Conservation (phyloP, 2,797 vertebrate species). For the Mormyrus proboscirostris region DNA sequence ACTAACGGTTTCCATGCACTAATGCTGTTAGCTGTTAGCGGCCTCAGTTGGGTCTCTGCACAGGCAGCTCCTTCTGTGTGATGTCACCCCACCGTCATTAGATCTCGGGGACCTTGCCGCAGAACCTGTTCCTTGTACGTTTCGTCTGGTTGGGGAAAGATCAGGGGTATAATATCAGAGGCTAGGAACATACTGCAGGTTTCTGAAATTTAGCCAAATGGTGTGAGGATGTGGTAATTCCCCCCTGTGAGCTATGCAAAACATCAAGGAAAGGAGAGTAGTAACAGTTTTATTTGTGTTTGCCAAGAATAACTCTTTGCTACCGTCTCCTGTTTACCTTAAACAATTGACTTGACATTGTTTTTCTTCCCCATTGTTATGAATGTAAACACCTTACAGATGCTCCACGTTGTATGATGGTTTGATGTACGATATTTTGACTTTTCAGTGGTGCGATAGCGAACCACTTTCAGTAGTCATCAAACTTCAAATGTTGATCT, state of each 20-base stretch:
- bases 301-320: neutral
- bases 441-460: neutral
- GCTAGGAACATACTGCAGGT: neutral
- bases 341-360: neutral
- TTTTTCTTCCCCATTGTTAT: neutral
- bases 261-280: neutral
- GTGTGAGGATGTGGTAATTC: neutral
- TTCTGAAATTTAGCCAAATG: neutral
- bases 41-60: neutral
- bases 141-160: neutral
- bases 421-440: neutral
- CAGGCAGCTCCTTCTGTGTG: neutral
- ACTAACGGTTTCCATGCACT: neutral
- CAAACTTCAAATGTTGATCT: neutral
- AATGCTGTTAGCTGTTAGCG: neutral
- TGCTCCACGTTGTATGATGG: neutral
- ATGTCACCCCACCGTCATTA: neutral
- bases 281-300: neutral
- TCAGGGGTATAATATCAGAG: neutral
- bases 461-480: neutral
- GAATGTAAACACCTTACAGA: neutral
- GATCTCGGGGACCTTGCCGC: neutral
- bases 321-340: neutral
- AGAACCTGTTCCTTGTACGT: neutral
- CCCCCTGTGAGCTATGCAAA: neutral